Evolutionary conservation across 2,888 invertebrate genomes (phyloP).

Genomic region (Neria commutata): DNA sequence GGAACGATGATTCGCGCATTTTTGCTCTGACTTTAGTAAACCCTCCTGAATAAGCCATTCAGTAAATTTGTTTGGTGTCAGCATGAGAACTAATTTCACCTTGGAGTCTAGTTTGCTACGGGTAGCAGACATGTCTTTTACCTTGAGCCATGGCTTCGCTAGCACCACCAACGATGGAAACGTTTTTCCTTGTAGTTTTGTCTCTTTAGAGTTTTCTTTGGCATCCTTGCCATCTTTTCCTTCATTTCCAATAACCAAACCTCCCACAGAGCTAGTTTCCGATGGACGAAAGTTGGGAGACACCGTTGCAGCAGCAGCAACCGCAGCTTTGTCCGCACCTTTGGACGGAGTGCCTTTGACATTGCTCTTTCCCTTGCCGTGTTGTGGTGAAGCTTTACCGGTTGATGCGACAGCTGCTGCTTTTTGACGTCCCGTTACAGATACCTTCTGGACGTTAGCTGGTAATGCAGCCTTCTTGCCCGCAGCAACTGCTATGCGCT

Average conservation of each 20-base stretch:
- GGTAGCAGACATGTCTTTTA: constrained; percentile 70
- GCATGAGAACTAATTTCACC: constrained; percentile 82
- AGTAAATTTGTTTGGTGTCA: constrained; percentile 82
- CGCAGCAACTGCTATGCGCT: constrained; percentile 55
- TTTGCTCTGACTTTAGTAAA: constrained; percentile 78
- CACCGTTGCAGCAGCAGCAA: constrained; percentile 23
- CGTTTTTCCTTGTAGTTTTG: constrained; percentile 78
- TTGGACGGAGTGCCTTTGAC: constrained; percentile 16
- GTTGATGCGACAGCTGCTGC: constrained; percentile 23
- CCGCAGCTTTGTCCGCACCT: constrained; percentile 20
- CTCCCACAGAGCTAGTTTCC: constrained; percentile 75
- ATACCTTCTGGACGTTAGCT: constrained; percentile 1
- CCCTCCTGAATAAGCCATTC: constrained; percentile 91
- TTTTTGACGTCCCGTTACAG: constrained; percentile 13
- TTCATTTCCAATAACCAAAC: constrained; percentile 69
- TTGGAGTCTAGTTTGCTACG: constrained; percentile 74
- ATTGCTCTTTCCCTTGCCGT: constrained; percentile 29
- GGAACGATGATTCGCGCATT: constrained; percentile 72
- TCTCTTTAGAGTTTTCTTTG: constrained; percentile 75
- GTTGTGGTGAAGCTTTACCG: constrained; percentile 40
- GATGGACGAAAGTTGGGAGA: constrained; percentile 67
- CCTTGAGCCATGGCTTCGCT: constrained; percentile 78
- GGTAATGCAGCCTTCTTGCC: constrained; percentile 36
- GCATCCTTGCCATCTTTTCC: constrained; percentile 66
- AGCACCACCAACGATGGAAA: constrained; percentile 86